These are phyloP conservation scores for Hybognathus amarus DNA, from an alignment of 2,797 vertebrate species.

Conservation along the genomic window DNA sequence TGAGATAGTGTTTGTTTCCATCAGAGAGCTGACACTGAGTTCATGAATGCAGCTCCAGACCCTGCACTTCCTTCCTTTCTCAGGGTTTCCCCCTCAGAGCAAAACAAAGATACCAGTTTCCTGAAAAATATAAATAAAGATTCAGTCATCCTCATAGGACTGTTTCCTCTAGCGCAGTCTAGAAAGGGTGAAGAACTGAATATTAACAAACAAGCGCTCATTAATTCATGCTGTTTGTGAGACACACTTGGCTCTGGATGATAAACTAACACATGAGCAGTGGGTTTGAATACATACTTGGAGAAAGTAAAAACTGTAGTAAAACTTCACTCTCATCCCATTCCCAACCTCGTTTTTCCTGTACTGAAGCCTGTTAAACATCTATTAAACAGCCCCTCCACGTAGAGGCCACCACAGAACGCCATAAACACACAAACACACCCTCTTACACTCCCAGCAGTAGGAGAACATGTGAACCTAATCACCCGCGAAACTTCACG, in stretches of 20 bases:
- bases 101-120: conserved; percentile 75
- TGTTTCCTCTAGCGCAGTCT: conserved; percentile 64
- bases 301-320: background rate
- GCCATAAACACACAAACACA: conserved; percentile 28
- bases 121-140: conserved; percentile 72
- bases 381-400: conserved; percentile 32
- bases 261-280: background rate
- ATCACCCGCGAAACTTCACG: conserved; percentile 65
- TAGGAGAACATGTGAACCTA: conserved; percentile 52
- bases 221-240: background rate
- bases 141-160: conserved; percentile 58
- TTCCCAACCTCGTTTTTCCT: conserved; percentile 37
- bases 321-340: background rate
- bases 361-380: background rate
- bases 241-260: background rate
- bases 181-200: conserved; percentile 4
- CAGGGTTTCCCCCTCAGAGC: conserved; percentile 50
- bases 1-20: conserved; percentile 27
- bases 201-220: conserved; percentile 27
- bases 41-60: conserved; percentile 39
- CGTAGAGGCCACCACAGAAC: conserved; percentile 32
- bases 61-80: conserved; percentile 41
- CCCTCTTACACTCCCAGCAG: conserved; percentile 1
- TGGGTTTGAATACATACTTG: background rate
- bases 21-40: conserved; percentile 1